Percentiles rank a stretch among this genome's conserved stretches.
Conservation (phyloP, 2,888 invertebrate species). For the Caradrina clavipalpis region DNA sequence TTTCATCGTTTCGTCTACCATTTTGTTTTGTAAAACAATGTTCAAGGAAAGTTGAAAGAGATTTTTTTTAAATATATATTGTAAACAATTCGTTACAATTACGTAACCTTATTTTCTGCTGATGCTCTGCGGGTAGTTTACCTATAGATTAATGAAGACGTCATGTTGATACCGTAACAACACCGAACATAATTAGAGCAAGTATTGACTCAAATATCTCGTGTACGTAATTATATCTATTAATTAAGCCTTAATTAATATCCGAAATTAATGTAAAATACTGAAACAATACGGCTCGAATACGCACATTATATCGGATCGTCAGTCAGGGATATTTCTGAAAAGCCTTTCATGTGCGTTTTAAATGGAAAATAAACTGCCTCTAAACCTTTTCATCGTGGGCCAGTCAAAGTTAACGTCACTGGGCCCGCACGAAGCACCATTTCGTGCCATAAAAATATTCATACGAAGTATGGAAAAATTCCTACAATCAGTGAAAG, state of each 20-base stretch:
- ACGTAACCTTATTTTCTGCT: not conserved
- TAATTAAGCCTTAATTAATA: slow-evolving; percentile 42
- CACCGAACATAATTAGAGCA: slow-evolving; percentile 20
- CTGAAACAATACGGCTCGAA: slow-evolving; percentile 32
- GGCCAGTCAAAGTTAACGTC: slow-evolving; percentile 66
- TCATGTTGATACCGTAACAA: slow-evolving; percentile 23
- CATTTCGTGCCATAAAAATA: slow-evolving; percentile 78
- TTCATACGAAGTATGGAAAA: slow-evolving; percentile 84
- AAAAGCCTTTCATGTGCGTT: slow-evolving; percentile 57
- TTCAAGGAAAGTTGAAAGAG: not conserved
- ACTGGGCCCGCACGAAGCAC: slow-evolving; percentile 61
- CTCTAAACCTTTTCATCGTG: slow-evolving; percentile 67
- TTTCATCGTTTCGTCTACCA: not conserved
- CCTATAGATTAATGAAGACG: slow-evolving; percentile 19
- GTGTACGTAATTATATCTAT: slow-evolving; percentile 23
- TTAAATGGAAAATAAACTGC: slow-evolving; percentile 59
- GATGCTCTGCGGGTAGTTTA: not conserved
- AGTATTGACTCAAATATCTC: slow-evolving; percentile 17
- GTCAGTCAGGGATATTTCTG: slow-evolving; percentile 44
- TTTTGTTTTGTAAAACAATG: not conserved
- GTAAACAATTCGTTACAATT: not conserved
- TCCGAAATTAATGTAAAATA: slow-evolving; percentile 19
- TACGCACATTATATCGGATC: slow-evolving; percentile 26
- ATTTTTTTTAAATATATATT: not conserved
- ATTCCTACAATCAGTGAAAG: slow-evolving; percentile 86